phyloP scores from a whole-genome alignment of 2,797 vertebrate species.

The Eulemur rubriventer region DNA sequence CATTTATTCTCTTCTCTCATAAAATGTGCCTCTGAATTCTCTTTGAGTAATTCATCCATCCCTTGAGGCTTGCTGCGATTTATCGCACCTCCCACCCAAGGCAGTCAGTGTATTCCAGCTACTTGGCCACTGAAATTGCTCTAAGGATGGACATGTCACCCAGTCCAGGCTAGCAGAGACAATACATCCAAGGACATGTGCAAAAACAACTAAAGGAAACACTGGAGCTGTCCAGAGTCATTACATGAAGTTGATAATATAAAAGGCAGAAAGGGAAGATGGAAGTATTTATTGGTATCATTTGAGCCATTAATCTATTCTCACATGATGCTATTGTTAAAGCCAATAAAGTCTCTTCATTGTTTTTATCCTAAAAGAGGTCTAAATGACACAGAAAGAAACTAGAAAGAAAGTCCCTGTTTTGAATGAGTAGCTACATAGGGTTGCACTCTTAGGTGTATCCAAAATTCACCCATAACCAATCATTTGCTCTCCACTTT shows the following conservation, averaged over 20 bases:
- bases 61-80: background rate
- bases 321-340: background rate
- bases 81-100: background rate
- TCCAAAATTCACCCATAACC: background rate
- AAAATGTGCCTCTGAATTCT: background rate
- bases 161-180: background rate
- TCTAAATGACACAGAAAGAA: background rate
- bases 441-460: background rate
- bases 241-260: background rate
- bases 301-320: background rate
- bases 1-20: background rate
- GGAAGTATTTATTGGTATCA: background rate
- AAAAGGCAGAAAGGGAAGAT: background rate
- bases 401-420: background rate
- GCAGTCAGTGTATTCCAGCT: background rate
- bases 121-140: background rate
- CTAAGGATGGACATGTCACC: background rate
- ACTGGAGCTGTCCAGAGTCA: background rate
- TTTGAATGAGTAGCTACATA: background rate
- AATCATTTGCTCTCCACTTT: background rate
- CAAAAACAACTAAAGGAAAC: background rate
- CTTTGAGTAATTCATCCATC: background rate
- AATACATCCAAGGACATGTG: background rate
- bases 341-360: background rate
- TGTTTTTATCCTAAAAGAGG: background rate